These are phyloP conservation scores for Spodoptera picta DNA, from an alignment of 2,888 invertebrate species.

Conservation along the genomic window DNA sequence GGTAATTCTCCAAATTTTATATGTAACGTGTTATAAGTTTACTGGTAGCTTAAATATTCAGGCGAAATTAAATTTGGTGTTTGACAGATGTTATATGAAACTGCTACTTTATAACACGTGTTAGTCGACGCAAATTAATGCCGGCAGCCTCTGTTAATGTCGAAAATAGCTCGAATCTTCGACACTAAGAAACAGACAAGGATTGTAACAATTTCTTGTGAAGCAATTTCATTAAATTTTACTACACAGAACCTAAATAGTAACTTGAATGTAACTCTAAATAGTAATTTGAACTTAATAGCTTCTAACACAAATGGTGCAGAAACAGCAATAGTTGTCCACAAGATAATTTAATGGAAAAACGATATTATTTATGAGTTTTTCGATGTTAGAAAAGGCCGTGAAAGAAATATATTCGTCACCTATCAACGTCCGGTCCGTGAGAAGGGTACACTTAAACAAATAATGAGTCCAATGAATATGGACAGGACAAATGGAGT, in stretches of 20 bases:
- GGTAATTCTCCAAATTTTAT: slow-evolving; percentile 39
- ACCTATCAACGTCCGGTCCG: slow-evolving; percentile 7
- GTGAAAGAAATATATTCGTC: slow-evolving; percentile 10
- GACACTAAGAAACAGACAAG: slow-evolving; percentile 22
- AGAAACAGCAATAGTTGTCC: too few species aligned
- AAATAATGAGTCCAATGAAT: slow-evolving; percentile 52
- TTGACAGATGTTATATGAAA: slow-evolving; percentile 37
- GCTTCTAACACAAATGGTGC: too few species aligned
- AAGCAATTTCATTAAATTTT: slow-evolving; percentile 6
- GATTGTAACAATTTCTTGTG: slow-evolving; percentile 20
- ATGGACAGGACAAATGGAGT: slow-evolving; percentile 52
- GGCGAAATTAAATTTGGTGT: slow-evolving; percentile 36
- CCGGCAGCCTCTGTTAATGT: slow-evolving; percentile 35
- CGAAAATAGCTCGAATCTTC: slow-evolving; percentile 37
- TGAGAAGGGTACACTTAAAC: slow-evolving; percentile 44
- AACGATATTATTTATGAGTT: neutral
- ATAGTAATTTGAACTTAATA: too few species aligned
- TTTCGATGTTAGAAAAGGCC: neutral
- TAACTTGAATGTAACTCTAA: too few species aligned
- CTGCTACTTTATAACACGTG: slow-evolving; percentile 26
- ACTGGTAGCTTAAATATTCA: slow-evolving; percentile 36
- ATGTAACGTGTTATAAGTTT: slow-evolving; percentile 19
- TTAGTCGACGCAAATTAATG: slow-evolving; percentile 44
- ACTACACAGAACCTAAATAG: slow-evolving; percentile 1
- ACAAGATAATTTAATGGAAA: too few species aligned